Evolutionary conservation across 1,140 invertebrate species (phyloP).

Genomic region (Lucilia cuprina): DNA sequence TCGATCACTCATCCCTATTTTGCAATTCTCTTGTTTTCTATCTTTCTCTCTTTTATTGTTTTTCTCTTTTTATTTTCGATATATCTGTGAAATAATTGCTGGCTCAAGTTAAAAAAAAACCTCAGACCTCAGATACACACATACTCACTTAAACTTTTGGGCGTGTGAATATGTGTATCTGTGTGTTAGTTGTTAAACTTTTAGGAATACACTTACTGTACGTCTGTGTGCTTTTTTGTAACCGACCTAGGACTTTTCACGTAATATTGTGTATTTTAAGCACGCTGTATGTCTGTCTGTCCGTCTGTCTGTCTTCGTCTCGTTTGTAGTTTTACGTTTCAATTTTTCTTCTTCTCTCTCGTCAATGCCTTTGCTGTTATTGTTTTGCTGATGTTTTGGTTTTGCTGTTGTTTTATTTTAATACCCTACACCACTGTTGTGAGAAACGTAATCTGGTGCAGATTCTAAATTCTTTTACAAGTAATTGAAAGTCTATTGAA

Average conservation of each 20-base stretch:
- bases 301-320: too few species aligned
- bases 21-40: background rate
- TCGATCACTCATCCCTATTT: background rate
- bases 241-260: constrained; percentile 28
- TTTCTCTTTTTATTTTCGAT: background rate
- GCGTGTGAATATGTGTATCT: background rate
- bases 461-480: too few species aligned
- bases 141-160: background rate
- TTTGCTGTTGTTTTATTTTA: background rate
- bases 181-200: background rate
- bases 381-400: background rate
- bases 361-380: background rate
- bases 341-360: background rate
- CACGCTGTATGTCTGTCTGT: background rate
- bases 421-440: too few species aligned
- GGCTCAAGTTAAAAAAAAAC: constrained; percentile 23
- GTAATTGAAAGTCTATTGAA: too few species aligned
- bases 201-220: background rate
- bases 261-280: constrained; percentile 33
- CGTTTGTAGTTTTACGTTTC: background rate
- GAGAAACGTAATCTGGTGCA: too few species aligned
- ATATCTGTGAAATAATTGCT: background rate
- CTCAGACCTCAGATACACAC: background rate
- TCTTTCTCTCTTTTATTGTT: background rate
- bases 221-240: constrained; percentile 19